Conservation (phyloP, 1,140 invertebrate genomes). For the Akabosia matsudoensis region DNA sequence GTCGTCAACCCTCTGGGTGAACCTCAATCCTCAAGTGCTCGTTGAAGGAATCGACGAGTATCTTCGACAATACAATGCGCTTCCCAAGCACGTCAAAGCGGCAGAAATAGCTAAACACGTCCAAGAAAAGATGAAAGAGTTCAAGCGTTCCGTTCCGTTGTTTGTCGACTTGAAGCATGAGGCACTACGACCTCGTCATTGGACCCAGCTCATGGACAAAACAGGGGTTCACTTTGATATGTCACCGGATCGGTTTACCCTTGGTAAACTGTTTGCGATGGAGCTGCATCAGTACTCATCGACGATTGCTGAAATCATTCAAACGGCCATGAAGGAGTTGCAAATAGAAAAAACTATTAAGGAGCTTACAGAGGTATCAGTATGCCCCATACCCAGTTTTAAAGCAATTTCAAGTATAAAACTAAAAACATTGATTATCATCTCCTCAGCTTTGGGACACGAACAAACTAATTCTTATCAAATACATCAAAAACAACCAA, state of each 20-base stretch:
- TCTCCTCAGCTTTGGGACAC: constrained; percentile 61
- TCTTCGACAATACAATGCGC: constrained; percentile 69
- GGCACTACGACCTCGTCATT: constrained; percentile 80
- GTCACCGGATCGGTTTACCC: constrained; percentile 75
- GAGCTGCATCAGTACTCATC: constrained; percentile 79
- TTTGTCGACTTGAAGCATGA: constrained; percentile 89
- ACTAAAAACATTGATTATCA: not conserved
- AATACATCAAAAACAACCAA: constrained; percentile 56
- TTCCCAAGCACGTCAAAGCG: constrained; percentile 59
- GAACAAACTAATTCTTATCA: constrained; percentile 67
- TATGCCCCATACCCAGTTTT: too few relatives aligned
- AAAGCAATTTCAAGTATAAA: too few relatives aligned
- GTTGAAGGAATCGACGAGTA: constrained; percentile 82
- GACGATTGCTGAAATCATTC: constrained; percentile 75
- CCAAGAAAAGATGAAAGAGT: constrained; percentile 80
- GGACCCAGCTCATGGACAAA: constrained; percentile 80
- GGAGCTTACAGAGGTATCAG: constrained; percentile 64
- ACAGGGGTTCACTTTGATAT: constrained; percentile 76
- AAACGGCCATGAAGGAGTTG: constrained; percentile 80
- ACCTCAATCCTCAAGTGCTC: constrained; percentile 76
- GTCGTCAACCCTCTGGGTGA: constrained; percentile 80
- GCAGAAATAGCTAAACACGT: constrained; percentile 63
- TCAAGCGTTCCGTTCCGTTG: constrained; percentile 78
- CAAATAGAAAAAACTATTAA: constrained; percentile 79
- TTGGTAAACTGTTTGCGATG: constrained; percentile 89